Conservation (phyloP, 1,140 invertebrate species). For the Heliconius hermathena region DNA sequence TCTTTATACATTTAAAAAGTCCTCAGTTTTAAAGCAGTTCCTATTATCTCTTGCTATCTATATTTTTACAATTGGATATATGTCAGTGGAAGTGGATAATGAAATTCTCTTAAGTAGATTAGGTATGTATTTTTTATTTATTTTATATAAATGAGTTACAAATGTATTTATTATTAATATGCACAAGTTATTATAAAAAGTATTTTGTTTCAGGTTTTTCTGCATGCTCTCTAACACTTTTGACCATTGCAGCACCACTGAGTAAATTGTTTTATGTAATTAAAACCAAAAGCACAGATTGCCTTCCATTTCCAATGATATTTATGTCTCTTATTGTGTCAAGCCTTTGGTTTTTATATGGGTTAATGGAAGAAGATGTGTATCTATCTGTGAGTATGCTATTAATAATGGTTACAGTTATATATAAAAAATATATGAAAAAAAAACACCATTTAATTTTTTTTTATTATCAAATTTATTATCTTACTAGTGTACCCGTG, state of each 20-base stretch:
- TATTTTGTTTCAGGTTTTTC: conserved; percentile 82
- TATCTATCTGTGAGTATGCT: conserved; percentile 85
- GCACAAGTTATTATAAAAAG: conserved; percentile 26
- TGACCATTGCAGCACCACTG: conserved; percentile 91
- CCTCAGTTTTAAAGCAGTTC: conserved; percentile 77
- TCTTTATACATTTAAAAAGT: conserved; percentile 84
- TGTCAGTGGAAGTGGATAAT: conserved; percentile 65
- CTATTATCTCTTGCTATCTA: conserved; percentile 65
- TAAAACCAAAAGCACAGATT: conserved; percentile 87
- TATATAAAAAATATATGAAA: too few relatives aligned
- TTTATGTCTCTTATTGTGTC: conserved; percentile 88
- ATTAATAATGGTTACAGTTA: background rate
- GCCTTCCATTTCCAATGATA: conserved; percentile 90
- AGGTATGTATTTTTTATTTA: conserved; percentile 46
- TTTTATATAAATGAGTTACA: background rate
- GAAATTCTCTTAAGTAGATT: conserved; percentile 53
- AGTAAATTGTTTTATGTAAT: conserved; percentile 89
- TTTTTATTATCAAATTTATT: too few relatives aligned
- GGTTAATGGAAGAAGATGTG: conserved; percentile 85
- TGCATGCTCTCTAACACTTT: conserved; percentile 87
- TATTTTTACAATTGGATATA: conserved; percentile 73
- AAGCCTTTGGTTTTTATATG: conserved; percentile 89
- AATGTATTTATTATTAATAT: background rate
- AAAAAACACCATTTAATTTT: too few relatives aligned
- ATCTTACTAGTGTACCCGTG: too few relatives aligned